These are phyloP conservation scores for Melanophora roralis DNA, from an alignment of 2,888 invertebrate genomes.

Conservation along the genomic window DNA sequence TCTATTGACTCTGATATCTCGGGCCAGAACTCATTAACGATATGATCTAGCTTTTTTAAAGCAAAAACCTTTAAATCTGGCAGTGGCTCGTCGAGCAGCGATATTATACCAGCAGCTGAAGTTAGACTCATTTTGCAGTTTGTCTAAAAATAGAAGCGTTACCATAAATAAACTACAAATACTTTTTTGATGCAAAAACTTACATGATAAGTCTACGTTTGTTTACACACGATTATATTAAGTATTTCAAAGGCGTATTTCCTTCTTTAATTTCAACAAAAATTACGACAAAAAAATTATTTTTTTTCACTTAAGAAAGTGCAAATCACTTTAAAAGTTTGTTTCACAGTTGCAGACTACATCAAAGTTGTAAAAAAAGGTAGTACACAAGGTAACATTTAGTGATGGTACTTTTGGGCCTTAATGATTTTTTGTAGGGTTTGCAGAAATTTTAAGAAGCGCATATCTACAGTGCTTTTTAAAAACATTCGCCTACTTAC, in stretches of 20 bases:
- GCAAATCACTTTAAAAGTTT: constrained; percentile 49
- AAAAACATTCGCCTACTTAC: no score
- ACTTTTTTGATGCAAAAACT: no score
- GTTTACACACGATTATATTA: no score
- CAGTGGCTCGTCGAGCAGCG: constrained; percentile 95
- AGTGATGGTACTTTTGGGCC: no score
- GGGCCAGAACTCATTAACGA: constrained; percentile 99
- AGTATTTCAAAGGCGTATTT: no score
- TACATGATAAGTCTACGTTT: no score
- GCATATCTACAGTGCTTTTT: no score
- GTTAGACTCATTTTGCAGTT: constrained; percentile 79
- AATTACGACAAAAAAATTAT: constrained; percentile 30
- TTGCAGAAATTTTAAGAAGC: no score
- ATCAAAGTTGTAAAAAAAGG: not conserved
- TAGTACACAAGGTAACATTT: no score
- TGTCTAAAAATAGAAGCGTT: not conserved
- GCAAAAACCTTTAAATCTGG: constrained; percentile 96
- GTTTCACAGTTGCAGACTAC: not conserved
- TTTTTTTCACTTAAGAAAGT: constrained; percentile 21
- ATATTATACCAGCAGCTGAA: constrained; percentile 92
- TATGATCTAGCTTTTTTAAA: constrained; percentile 91
- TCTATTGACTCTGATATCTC: constrained; percentile 98
- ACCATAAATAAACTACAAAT: not conserved
- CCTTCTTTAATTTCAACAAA: not conserved
- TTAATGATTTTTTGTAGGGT: no score